A percentile compares a stretch with the other conserved stretches of the same genome.
Evolutionary conservation across 2,113 vertebrate genomes (phyloP).

Genomic region (Peromyscus leucopus): DNA sequence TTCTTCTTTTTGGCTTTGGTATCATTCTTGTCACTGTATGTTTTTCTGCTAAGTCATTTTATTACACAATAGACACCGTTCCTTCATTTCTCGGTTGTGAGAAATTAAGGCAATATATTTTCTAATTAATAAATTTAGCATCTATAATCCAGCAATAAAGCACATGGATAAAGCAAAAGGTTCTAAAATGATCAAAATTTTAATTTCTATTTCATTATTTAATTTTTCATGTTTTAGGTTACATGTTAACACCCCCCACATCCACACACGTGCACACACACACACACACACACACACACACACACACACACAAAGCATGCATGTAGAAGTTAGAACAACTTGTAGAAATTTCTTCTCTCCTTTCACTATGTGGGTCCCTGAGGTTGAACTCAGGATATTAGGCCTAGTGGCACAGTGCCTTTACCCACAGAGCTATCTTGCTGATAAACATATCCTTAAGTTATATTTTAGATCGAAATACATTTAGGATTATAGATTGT

Average conservation of each 20-base stretch:
- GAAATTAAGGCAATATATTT: conserved; percentile 7
- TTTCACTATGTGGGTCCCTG: neutral
- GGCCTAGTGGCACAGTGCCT: neutral
- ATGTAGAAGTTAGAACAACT: neutral
- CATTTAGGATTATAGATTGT: neutral
- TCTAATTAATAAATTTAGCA: neutral
- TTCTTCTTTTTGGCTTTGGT: neutral
- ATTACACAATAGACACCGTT: neutral
- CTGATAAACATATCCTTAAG: neutral
- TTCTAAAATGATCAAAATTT: neutral
- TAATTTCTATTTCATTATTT: neutral
- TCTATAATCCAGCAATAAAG: neutral
- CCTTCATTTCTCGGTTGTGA: conserved; percentile 17
- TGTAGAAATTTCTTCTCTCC: neutral
- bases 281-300: neutral
- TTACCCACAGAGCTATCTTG: neutral
- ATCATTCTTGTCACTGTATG: neutral
- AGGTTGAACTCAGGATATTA: neutral
- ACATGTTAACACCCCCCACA: neutral
- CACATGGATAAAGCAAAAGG: neutral
- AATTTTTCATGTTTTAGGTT: neutral
- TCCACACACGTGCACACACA: neutral
- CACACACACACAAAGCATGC: neutral
- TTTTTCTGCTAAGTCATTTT: neutral
- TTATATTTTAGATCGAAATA: conserved; percentile 37